These are phyloP conservation scores for Gonatopus flavifemur DNA, from an alignment of 1,140 invertebrate genomes.

Conservation along the genomic window DNA sequence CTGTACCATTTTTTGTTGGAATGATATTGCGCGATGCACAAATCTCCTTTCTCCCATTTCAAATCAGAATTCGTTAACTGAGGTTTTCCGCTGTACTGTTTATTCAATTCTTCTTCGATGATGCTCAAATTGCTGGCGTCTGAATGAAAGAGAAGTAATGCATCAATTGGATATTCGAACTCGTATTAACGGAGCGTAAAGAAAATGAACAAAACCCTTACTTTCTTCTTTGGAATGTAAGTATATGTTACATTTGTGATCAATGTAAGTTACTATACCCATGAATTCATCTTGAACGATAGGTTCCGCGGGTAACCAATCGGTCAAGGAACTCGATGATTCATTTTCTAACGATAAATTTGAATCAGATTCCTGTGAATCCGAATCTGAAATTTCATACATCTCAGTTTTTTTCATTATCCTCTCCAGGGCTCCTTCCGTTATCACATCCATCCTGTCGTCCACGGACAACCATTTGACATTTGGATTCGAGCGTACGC, in stretches of 20 bases:
- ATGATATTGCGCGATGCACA: constrained; percentile 66
- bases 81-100: too few species aligned
- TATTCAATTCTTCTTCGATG: too few species aligned
- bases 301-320: constrained; percentile 46
- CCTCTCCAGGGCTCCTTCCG: background rate
- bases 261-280: constrained; percentile 61
- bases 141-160: too few species aligned
- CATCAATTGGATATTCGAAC: too few species aligned
- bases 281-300: constrained; percentile 53
- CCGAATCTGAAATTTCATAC: background rate
- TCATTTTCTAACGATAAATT: background rate
- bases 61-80: too few species aligned
- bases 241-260: constrained; percentile 60
- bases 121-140: too few species aligned
- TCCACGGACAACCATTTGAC: constrained; percentile 7
- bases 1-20: constrained; percentile 63
- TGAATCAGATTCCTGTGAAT: background rate
- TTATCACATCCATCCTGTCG: background rate
- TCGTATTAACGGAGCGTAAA: too few species aligned
- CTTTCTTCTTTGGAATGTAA: constrained; percentile 44
- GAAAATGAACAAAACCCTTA: constrained; percentile 12
- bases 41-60: constrained; percentile 61
- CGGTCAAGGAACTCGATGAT: background rate
- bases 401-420: background rate
- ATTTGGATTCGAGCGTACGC: background rate